Evolutionary conservation across 2,888 invertebrate genomes (phyloP).

Genomic region (Cerceris rybyensis): DNA sequence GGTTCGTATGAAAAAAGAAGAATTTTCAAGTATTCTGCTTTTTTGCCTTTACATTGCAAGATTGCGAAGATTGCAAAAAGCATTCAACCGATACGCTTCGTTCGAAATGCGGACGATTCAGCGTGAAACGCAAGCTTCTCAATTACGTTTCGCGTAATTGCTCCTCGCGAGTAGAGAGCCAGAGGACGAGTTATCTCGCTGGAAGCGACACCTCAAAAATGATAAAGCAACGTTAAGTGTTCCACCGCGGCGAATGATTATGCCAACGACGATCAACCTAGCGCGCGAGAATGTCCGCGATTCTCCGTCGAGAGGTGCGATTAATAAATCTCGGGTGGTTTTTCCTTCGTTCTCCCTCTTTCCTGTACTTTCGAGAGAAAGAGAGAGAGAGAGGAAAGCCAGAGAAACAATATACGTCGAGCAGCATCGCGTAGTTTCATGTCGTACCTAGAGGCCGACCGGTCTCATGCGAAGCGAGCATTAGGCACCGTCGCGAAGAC

Average conservation of each 20-base stretch:
- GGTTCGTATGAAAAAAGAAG: too few relatives aligned
- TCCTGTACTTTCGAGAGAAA: not conserved
- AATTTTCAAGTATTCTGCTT: too few relatives aligned
- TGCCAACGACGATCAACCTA: not conserved
- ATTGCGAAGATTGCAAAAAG: too few relatives aligned
- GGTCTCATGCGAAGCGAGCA: conserved; percentile 67
- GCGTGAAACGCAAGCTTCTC: too few relatives aligned
- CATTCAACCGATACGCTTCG: too few relatives aligned
- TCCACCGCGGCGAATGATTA: not conserved
- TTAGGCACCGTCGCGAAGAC: conserved; percentile 56
- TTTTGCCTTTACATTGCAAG: too few relatives aligned
- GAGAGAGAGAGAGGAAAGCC: not conserved
- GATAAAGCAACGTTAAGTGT: not conserved
- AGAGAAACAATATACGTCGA: conserved; percentile 3
- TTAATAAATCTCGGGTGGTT: conserved; percentile 8
- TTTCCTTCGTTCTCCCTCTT: not conserved
- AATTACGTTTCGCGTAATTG: too few relatives aligned
- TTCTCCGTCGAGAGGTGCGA: not conserved
- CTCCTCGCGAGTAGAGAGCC: too few relatives aligned
- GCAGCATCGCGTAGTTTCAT: conserved; percentile 9
- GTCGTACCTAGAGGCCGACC: not conserved
- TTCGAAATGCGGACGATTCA: too few relatives aligned
- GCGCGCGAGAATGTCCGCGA: conserved; percentile 6
- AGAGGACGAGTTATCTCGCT: too few relatives aligned
- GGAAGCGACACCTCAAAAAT: too few relatives aligned